phyloP scores from a whole-genome alignment of 2,113 vertebrate species.

The Sitta europaea region DNA sequence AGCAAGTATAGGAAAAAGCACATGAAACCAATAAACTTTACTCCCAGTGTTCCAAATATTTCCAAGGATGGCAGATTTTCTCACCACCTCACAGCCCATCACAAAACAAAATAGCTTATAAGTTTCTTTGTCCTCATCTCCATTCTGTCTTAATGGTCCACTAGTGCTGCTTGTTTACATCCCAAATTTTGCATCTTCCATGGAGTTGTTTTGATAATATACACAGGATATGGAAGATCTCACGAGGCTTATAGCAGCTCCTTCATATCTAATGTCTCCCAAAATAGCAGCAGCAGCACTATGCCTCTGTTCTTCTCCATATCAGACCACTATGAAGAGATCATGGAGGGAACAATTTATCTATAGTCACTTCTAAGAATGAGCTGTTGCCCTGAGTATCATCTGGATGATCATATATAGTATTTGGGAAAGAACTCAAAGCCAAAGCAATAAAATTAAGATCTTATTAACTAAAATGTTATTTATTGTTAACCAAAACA shows the following conservation, averaged over 20 bases:
- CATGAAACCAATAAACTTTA: not conserved
- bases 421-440: not conserved
- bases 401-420: not conserved
- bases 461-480: not conserved
- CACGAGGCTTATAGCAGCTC: not conserved
- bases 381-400: not conserved
- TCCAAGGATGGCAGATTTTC: not conserved
- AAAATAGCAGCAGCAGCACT: not conserved
- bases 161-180: not conserved
- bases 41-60: not conserved
- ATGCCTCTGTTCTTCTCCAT: not conserved
- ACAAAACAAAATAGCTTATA: not conserved
- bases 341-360: not conserved
- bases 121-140: not conserved
- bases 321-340: not conserved
- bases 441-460: not conserved
- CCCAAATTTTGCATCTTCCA: not conserved
- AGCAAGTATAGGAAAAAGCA: not conserved
- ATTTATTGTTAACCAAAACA: not conserved
- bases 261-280: not conserved
- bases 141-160: not conserved
- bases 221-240: not conserved
- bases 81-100: accelerated
- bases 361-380: not conserved
- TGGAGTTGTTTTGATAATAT: not conserved